Percentiles rank a stretch among this genome's conserved stretches.
These are phyloP conservation scores for Pteruthius melanotis DNA, from an alignment of 2,113 vertebrate genomes.

Conservation along the genomic window DNA sequence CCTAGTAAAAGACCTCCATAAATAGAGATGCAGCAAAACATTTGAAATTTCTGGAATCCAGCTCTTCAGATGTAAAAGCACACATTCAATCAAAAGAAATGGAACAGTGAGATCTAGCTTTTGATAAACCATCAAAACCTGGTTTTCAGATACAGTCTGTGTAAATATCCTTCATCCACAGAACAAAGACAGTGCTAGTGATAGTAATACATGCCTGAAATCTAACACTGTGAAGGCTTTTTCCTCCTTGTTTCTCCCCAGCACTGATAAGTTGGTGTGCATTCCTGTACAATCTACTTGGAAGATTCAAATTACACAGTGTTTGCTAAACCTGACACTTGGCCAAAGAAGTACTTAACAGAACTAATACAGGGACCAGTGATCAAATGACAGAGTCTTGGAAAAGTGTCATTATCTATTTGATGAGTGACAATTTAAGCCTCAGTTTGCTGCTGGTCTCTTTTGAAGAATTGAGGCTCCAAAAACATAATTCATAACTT, in stretches of 20 bases:
- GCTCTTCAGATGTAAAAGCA: neutral
- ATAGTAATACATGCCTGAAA: constrained; percentile 18
- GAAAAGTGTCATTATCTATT: constrained; percentile 64
- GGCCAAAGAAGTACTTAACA: constrained; percentile 66
- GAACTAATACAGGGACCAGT: constrained; percentile 41
- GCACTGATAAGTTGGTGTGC: constrained; percentile 28
- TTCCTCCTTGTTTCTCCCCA: neutral
- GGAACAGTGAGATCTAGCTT: neutral
- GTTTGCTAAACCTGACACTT: constrained; percentile 66
- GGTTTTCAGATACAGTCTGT: neutral
- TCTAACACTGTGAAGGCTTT: neutral
- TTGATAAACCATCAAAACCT: neutral
- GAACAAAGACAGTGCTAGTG: neutral
- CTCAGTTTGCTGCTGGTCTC: constrained; percentile 1
- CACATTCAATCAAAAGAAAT: neutral
- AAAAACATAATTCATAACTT: neutral
- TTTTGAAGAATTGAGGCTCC: constrained; percentile 36
- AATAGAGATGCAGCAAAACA: neutral
- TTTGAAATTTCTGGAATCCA: neutral
- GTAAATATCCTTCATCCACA: neutral
- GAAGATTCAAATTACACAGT: constrained; percentile 67
- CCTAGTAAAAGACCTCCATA: neutral
- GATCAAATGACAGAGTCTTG: constrained; percentile 64
- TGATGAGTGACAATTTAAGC: constrained; percentile 65
- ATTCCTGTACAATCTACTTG: constrained; percentile 62